Conservation (phyloP, 2,888 invertebrate genomes). For the Calameuta pallipes region DNA sequence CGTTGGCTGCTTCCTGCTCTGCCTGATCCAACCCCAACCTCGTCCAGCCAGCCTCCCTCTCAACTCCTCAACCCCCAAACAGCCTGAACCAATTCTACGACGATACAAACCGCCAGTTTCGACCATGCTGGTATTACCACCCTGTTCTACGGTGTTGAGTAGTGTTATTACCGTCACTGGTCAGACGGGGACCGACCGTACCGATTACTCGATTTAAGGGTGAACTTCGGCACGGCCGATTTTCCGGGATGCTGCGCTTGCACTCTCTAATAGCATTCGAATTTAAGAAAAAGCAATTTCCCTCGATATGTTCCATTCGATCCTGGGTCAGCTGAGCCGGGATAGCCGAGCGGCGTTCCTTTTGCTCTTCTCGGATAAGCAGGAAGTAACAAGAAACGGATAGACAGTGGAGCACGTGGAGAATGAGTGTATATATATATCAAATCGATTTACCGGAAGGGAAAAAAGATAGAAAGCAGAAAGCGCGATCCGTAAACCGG, state of each 20-base stretch:
- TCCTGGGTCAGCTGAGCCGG: neutral
- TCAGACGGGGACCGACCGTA: neutral
- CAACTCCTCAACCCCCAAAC: neutral
- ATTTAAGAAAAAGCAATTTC: neutral
- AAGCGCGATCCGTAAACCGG: neutral
- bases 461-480: neutral
- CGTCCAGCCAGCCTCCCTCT: neutral
- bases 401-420: neutral
- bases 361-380: neutral
- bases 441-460: neutral
- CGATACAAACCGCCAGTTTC: neutral
- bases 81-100: neutral
- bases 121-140: neutral
- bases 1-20: conserved; percentile 40
- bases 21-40: neutral
- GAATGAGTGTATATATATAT: neutral
- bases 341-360: neutral
- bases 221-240: neutral
- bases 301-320: neutral
- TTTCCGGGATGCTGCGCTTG: neutral
- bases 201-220: neutral
- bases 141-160: neutral
- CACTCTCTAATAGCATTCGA: neutral
- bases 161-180: neutral
- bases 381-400: neutral